These are phyloP conservation scores for Antheraea yamamai DNA, from an alignment of 2,888 invertebrate genomes.

Conservation along the genomic window DNA sequence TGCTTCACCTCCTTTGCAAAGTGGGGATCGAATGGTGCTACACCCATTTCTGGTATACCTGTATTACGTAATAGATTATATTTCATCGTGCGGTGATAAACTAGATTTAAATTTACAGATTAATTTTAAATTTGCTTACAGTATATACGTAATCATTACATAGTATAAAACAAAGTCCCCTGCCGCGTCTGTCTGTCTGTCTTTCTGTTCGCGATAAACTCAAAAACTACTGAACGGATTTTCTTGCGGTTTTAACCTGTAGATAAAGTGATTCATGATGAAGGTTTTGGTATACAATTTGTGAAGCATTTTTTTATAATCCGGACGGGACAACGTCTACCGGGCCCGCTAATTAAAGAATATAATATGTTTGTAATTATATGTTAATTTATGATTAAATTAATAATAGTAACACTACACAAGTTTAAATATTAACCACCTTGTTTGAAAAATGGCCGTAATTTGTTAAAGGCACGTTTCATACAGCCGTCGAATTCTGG, in stretches of 20 bases:
- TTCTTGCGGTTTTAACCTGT: no score
- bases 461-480: slow-evolving; percentile 86
- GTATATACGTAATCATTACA: neutral
- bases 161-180: no score
- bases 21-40: slow-evolving; percentile 91
- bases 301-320: no score
- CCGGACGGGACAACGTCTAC: no score
- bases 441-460: slow-evolving; percentile 86
- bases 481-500: slow-evolving; percentile 88
- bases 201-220: no score
- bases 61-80: slow-evolving; percentile 16
- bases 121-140: neutral
- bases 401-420: no score
- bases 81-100: neutral
- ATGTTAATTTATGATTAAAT: no score
- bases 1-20: slow-evolving; percentile 85
- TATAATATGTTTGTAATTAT: neutral
- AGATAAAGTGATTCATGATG: no score
- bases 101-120: neutral
- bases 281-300: no score
- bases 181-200: no score
- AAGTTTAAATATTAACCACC: slow-evolving; percentile 64
- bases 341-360: no score
- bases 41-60: slow-evolving; percentile 88
- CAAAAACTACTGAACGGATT: no score